A percentile compares a stretch with the other conserved stretches of the same genome.
phyloP scores from a whole-genome alignment of 1,140 invertebrate species.

The Steinernema feltiae region DNA sequence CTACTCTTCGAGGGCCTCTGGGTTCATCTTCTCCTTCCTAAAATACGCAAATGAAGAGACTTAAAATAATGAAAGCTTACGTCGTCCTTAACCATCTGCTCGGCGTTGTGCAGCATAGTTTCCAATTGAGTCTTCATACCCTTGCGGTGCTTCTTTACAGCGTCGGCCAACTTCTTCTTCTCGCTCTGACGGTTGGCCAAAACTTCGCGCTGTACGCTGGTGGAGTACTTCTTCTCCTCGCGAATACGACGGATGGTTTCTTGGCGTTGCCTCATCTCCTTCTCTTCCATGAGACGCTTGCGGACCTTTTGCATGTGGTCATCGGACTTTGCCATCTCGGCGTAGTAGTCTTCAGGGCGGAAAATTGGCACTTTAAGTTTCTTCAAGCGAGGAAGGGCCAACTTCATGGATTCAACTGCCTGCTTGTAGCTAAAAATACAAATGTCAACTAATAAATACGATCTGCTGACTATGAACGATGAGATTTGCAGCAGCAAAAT shows the following conservation, averaged over 20 bases:
- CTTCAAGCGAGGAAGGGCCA: slow-evolving; percentile 42
- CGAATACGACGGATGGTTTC: slow-evolving; percentile 82
- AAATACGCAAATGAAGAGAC: slow-evolving; percentile 24
- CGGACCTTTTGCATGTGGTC: slow-evolving; percentile 93
- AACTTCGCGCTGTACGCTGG: slow-evolving; percentile 70
- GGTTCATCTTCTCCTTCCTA: slow-evolving; percentile 1
- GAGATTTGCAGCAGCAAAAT: slow-evolving; percentile 31
- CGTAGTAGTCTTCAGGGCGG: slow-evolving; percentile 87
- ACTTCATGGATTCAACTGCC: slow-evolving; percentile 43
- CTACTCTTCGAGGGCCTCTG: slow-evolving; percentile 16
- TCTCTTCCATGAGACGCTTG: slow-evolving; percentile 74
- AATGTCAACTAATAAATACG: too few relatives aligned
- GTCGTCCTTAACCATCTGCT: slow-evolving; percentile 60
- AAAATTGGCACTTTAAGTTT: slow-evolving; percentile 38
- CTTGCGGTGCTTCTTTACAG: slow-evolving; percentile 61
- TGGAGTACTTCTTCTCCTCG: slow-evolving; percentile 83
- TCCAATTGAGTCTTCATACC: slow-evolving; percentile 57
- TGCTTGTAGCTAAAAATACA: slow-evolving; percentile 43
- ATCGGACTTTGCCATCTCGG: slow-evolving; percentile 96
- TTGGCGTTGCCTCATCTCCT: slow-evolving; percentile 72
- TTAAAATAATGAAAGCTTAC: slow-evolving; percentile 18
- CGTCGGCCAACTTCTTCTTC: slow-evolving; percentile 64
- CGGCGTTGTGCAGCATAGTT: slow-evolving; percentile 52
- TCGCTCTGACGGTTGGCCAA: slow-evolving; percentile 74
- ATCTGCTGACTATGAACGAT: too few relatives aligned